Conservation (phyloP, 1,140 invertebrate species). For the Caenorhabditis remanei region DNA sequence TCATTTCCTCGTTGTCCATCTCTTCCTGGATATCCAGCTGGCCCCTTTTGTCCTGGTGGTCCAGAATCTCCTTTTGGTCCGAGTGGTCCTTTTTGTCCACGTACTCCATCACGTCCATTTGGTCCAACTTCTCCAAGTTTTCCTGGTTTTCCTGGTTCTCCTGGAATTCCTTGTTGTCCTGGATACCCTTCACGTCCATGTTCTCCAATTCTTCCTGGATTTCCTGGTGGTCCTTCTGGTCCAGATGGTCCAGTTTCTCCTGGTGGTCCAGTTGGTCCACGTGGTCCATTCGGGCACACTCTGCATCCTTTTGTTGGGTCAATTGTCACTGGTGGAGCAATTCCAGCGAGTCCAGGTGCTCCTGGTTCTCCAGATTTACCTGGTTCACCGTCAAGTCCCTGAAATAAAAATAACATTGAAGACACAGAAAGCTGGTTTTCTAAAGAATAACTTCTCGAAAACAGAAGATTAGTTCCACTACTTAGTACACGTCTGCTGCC, state of each 20-base stretch:
- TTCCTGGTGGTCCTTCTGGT: constrained; percentile 64
- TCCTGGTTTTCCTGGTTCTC: constrained; percentile 63
- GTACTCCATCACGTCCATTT: constrained; percentile 63
- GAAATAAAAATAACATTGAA: background rate
- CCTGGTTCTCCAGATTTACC: constrained; percentile 70
- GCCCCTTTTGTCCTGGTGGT: constrained; percentile 63
- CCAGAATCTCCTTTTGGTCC: constrained; percentile 64
- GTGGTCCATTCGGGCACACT: constrained; percentile 67
- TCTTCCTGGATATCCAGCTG: constrained; percentile 60
- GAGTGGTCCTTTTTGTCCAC: constrained; percentile 64
- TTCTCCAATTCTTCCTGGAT: constrained; percentile 64
- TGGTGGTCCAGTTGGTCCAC: constrained; percentile 64
- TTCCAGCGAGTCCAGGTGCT: constrained; percentile 72
- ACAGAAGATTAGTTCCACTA: background rate
- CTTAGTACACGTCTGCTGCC: background rate
- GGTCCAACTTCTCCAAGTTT: constrained; percentile 65
- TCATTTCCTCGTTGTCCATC: constrained; percentile 63
- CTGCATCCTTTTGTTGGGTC: constrained; percentile 75
- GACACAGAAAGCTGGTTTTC: background rate
- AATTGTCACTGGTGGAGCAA: constrained; percentile 75
- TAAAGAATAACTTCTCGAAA: background rate
- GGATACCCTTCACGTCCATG: constrained; percentile 63
- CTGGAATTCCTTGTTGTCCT: constrained; percentile 66
- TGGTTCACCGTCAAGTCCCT: constrained; percentile 69
- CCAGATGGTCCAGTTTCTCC: constrained; percentile 55